Percentiles rank a stretch among this genome's conserved stretches.
phyloP scores from a whole-genome alignment of 2,888 invertebrate species.

The Nyleta sp. region DNA sequence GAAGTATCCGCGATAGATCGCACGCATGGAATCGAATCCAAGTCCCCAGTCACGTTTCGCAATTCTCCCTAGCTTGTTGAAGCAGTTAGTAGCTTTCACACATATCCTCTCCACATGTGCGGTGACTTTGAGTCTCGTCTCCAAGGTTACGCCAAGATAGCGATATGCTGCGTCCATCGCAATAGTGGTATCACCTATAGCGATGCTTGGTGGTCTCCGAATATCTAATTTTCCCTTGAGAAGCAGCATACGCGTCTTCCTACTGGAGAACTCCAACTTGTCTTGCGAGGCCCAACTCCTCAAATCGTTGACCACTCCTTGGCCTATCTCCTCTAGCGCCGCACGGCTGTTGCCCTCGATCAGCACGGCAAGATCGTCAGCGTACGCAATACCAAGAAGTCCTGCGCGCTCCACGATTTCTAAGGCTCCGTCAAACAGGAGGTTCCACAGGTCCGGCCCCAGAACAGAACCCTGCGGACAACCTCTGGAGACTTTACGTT shows the following conservation, averaged over 20 bases:
- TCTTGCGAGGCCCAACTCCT: not conserved
- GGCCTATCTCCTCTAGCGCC: not conserved
- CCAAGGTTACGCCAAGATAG: no score
- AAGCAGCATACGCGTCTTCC: not conserved
- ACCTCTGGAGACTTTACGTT: not conserved
- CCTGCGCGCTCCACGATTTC: not conserved
- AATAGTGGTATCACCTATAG: no score
- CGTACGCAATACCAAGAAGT: not conserved
- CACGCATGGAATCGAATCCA: slow-evolving; percentile 14
- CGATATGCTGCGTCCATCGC: no score
- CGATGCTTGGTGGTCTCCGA: no score
- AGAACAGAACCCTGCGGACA: slow-evolving; percentile 1
- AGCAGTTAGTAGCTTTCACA: no score
- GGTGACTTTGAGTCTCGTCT: no score
- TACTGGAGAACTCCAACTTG: not conserved
- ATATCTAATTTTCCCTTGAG: not conserved
- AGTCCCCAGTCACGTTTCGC: slow-evolving; percentile 48
- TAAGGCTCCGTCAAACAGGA: not conserved
- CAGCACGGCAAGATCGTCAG: not conserved
- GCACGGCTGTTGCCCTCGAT: not conserved
- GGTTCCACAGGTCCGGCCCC: not conserved
- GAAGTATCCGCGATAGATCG: slow-evolving; percentile 45
- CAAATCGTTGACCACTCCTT: not conserved
- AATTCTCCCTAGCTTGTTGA: no score
- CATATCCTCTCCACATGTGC: no score